phyloP scores from a whole-genome alignment of 2,113 vertebrate genomes.

The Triplophysa tibetana region DNA sequence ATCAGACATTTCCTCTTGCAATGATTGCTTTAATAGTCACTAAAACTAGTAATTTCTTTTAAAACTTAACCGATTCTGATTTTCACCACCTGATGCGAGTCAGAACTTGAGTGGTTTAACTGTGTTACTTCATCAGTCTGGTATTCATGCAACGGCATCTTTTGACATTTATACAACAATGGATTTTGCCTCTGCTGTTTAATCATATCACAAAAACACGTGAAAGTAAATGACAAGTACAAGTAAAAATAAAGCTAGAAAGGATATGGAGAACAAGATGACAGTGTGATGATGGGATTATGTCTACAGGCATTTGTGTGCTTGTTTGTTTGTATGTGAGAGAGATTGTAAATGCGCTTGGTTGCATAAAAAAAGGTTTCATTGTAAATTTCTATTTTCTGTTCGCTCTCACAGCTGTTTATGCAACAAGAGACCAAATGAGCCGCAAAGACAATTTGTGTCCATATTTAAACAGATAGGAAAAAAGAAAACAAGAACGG shows the following conservation, averaged over 20 bases:
- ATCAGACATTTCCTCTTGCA: no score
- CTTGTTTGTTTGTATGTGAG: background rate
- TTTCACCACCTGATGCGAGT: background rate
- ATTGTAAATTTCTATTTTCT: conserved; percentile 4
- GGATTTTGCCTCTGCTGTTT: background rate
- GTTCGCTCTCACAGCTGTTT: background rate
- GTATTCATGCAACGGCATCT: background rate
- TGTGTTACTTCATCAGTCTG: background rate
- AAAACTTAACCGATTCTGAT: background rate
- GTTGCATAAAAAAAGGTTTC: background rate
- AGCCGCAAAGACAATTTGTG: conserved; percentile 8
- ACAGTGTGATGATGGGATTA: background rate
- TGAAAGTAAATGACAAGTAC: background rate
- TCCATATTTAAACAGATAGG: conserved; percentile 13
- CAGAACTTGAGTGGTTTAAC: background rate
- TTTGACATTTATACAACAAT: conserved; percentile 18
- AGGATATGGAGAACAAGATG: conserved; percentile 6
- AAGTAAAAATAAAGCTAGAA: background rate
- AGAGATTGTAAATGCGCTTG: background rate
- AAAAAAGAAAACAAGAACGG: background rate
- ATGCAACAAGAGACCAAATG: background rate
- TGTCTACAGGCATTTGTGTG: background rate
- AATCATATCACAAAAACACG: background rate
- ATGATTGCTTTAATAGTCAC: no score
- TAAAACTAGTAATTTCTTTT: background rate